Evolutionary conservation across 1,140 invertebrate species (phyloP), one percentile per base, ranked within the genome.

Genomic region (Proales similis): DNA sequence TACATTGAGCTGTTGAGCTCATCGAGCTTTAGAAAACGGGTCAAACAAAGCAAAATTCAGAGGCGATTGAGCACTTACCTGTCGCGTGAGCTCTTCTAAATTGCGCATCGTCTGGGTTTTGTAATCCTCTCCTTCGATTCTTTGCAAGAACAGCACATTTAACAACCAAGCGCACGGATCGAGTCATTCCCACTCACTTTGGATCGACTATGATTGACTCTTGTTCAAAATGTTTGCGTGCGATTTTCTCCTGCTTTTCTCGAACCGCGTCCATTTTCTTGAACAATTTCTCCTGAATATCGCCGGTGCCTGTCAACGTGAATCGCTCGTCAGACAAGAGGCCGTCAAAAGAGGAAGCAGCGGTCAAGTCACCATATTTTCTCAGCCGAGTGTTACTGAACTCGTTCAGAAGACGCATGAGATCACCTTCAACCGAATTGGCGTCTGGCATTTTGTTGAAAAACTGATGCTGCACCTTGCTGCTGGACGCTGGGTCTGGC

Each of bases 251-350:
- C 20, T 57, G 51, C 19, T 57, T 57, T 26, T 57, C 51, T 26
- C 51, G 33, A n/a, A 57, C 45, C 20, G 32, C 29, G 36, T 57
- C 51, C 51, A 57, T 57, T 57, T 57, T 57, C 45, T 57, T 57
- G 20, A 57, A 57, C 17, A 57, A 26, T 27, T 57, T 57, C 20
- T 57, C 51, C 29, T 57, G 51, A 26, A 57, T 57, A 20, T 57
- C 51, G 45, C 45, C 45, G 20, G 51, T 57, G 9, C 51, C 51
- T 43, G n/a, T 30, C 39, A 11, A 42, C 9, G 27, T 42, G 4
- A 36, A 26, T 5, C 3, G n/a, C n/a, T n/a, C n/a, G n/a, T n/a
- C n/a, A n/a, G n/a, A n/a, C n/a, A n/a, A n/a, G n/a, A n/a, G n/a
- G n/a, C n/a, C n/a, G n/a, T n/a, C n/a, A n/a, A n/a, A n/a, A n/a